Base-by-base conservation (phyloP, 1,140 invertebrate genomes). In the Lordiphosa clarofinis region DNA sequence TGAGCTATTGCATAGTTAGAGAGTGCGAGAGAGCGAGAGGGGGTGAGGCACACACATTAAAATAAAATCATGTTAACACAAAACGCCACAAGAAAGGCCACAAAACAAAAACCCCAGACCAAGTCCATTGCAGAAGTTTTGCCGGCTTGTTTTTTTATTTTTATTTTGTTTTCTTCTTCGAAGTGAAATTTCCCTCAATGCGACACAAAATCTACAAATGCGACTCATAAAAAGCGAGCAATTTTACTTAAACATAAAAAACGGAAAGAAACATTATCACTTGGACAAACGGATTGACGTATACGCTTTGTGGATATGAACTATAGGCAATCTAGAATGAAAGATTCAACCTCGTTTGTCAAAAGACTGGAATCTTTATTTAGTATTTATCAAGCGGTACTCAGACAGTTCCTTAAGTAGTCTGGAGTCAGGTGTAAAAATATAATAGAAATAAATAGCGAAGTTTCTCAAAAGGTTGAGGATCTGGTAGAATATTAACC, bases 1-100 rank as follows among this genome's bases (percentile, higher is more conserved):
- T 28, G 24, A 4, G 11, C 24, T 12, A 28, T 40, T 54, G 37
- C 28, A 35, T 19, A 38, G 39, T 52, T 21, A 31, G 11, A 33
- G 63, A 35, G 11, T 42, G 24, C 13, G 31, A 7, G 37, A 11
- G 15, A 15, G 15, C 3, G 15, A 15, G 15, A 15, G 15, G 15
- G 15, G 15, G 15, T 15, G 15, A 15, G 40, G 4, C 35, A 47
- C 21, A 49, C 39, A 68, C 78, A 81, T 82, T 82, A 72, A 84
- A 82, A 84, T 81, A 76, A 68, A 76, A 76, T 82, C 67, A 81
- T 76, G 53, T 64, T 75, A 68, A 82, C 67, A 68, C 68, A 71
- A 59, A 58, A 57, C 38, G 49, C 12, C 9, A 40, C 39, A 56
- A 44, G 56, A 61, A 46, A 63, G 58, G 56, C 56, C 21, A 21